Conservation (phyloP, 2,797 vertebrate genomes). For the Cyclura pinguis region DNA sequence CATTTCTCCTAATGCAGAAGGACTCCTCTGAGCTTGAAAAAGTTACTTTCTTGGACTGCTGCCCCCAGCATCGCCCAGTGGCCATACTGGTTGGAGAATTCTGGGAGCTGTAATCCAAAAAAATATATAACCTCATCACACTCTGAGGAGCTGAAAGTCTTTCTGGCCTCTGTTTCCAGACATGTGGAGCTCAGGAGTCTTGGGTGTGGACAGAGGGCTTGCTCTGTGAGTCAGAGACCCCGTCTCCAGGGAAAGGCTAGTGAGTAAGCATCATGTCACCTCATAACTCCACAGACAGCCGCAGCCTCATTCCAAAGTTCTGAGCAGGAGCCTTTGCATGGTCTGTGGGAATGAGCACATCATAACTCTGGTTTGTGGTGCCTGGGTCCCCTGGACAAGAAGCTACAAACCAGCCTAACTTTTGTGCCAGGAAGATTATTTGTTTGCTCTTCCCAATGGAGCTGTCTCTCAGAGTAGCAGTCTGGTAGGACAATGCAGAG, state of each 20-base stretch:
- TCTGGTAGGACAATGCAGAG: not conserved
- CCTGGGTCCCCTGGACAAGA: not conserved
- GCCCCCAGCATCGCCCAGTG: not conserved
- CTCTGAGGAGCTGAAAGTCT: not conserved
- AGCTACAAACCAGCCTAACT: not conserved
- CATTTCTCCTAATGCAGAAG: too few relatives aligned
- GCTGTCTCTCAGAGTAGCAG: not conserved
- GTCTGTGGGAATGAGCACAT: not conserved
- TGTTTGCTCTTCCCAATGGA: not conserved
- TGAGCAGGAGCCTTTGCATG: constrained; percentile 17
- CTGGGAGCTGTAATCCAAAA: not conserved
- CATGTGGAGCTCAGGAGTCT: not conserved
- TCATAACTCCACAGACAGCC: not conserved
- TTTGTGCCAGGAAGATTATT: not conserved
- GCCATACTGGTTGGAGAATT: not conserved
- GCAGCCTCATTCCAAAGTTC: constrained; percentile 37
- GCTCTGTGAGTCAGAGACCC: constrained; percentile 14
- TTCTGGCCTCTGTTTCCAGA: not conserved
- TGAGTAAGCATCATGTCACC: constrained; percentile 10
- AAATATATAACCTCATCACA: not conserved
- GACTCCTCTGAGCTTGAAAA: not conserved
- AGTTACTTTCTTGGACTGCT: too few relatives aligned
- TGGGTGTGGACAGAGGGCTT: not conserved
- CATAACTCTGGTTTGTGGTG: not conserved
- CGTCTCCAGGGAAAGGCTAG: not conserved